These are phyloP conservation scores for Ammodytes marinus DNA, from an alignment of 2,113 vertebrate species.

Conservation along the genomic window DNA sequence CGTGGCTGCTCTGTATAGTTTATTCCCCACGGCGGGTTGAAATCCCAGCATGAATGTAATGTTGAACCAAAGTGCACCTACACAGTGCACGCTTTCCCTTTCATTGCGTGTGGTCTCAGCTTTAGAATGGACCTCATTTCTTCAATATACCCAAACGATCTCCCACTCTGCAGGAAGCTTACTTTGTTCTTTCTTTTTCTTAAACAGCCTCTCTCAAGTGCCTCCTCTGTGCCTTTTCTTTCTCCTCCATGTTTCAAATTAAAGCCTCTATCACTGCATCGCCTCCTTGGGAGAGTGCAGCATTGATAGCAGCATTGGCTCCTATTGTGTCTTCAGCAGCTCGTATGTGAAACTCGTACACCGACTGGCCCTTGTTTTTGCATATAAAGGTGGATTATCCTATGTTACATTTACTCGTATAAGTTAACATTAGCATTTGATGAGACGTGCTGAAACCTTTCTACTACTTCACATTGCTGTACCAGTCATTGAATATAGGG, in stretches of 20 bases:
- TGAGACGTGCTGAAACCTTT: background rate
- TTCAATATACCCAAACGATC: constrained; percentile 38
- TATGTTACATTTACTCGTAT: too few species aligned
- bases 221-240: constrained; percentile 21
- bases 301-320: constrained; percentile 50
- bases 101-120: background rate
- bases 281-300: constrained; percentile 42
- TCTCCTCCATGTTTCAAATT: constrained; percentile 47
- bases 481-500: background rate
- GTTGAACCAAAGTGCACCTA: constrained; percentile 13
- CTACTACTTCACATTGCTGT: constrained; percentile 10
- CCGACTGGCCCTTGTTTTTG: background rate
- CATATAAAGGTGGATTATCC: constrained; percentile 17
- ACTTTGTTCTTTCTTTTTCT: background rate
- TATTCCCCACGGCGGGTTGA: constrained; percentile 15
- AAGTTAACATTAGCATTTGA: constrained; percentile 29
- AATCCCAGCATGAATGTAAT: constrained; percentile 50
- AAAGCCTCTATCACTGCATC: constrained; percentile 6
- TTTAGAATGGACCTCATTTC: constrained; percentile 28
- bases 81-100: constrained; percentile 16
- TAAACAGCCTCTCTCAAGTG: constrained; percentile 32
- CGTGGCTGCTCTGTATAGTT: constrained; percentile 26
- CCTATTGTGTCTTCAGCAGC: constrained; percentile 9
- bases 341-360: constrained; percentile 11
- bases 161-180: constrained; percentile 15